Evolutionary conservation across 2,113 vertebrate species (phyloP), one percentile per base, ranked within the genome.

Genomic region (Ceratotherium simum): DNA sequence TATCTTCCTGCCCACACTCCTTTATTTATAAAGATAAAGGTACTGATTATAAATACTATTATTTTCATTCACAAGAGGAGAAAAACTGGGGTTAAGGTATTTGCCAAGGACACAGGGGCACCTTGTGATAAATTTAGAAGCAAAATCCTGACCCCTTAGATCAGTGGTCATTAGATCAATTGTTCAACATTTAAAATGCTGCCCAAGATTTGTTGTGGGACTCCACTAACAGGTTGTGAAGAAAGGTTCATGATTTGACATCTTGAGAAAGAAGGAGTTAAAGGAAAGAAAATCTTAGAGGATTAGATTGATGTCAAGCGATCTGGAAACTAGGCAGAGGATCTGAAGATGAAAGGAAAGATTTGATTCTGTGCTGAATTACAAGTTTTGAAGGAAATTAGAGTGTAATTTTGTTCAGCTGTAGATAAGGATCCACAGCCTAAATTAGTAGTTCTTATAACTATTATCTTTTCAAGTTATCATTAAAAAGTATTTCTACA

Each of bases 311-410:
- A 91, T 90, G 93, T 96, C 88, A 1, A 39, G 48, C 70, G 94
- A 97, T 97, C 76, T 98, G 76, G 60, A 93, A 81, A 95, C 51
- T 13, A 84, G 80, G 51, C 69, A 87, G 73, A 95, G 31, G 62
- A 96, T 90, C 92, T 95, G 83, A 96, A 84, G 93, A 95, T 95
- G 90, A 96, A 95, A 97, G 94, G 76, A 89, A 93, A 94, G 90
- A 95, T 96, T 98, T 97, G 95, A 92, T 91, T 97, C 83, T 97
- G 73, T 73, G 58, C 79, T 92, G 82, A 96, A 92, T 96, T 90
- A 93, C 13, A 93, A 80, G 79, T 93, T 97, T 96, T 92, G 48
- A 83, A 96, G 95, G 86, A 96, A 97, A 97, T 95, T 91, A 93
- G 56, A 95, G 85, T 97, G 60, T 83, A 90, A 65, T 92, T 96